These are phyloP conservation scores for Ranitomeya imitator DNA, from an alignment of 2,113 vertebrate species.

Conservation along the genomic window DNA sequence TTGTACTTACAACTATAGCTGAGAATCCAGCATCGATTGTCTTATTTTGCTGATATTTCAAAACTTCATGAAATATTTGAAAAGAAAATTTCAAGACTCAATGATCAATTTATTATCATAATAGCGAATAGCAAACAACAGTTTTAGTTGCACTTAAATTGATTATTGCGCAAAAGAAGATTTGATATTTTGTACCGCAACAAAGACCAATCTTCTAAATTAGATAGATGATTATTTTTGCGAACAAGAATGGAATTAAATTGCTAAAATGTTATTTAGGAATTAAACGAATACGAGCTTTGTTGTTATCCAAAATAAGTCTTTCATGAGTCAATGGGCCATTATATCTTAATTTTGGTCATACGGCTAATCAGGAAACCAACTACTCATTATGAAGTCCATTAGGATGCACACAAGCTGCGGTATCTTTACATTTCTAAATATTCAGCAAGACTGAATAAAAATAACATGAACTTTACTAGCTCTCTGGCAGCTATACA, in stretches of 20 bases:
- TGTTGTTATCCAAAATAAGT: constrained; percentile 38
- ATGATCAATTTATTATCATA: no score
- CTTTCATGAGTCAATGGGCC: constrained; percentile 46
- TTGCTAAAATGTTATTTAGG: neutral
- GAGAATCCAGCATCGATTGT: no score
- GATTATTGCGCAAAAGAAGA: neutral
- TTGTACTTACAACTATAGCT: no score
- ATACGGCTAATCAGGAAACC: constrained; percentile 50
- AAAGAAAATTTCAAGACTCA: no score
- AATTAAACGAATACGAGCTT: constrained; percentile 3
- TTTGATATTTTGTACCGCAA: neutral
- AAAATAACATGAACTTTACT: constrained; percentile 17
- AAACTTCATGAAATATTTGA: no score
- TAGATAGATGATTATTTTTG: neutral
- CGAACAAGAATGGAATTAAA: neutral
- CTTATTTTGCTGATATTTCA: no score
- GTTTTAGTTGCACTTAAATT: neutral
- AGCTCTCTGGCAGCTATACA: constrained; percentile 30
- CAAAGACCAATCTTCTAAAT: neutral
- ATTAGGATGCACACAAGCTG: constrained; percentile 49
- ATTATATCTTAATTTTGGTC: constrained; percentile 43
- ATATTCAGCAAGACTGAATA: constrained; percentile 21
- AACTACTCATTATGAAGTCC: constrained; percentile 53
- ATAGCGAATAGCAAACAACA: no score
- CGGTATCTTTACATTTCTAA: constrained; percentile 36